phyloP scores from a whole-genome alignment of 2,113 vertebrate genomes.

The Etia nguti region DNA sequence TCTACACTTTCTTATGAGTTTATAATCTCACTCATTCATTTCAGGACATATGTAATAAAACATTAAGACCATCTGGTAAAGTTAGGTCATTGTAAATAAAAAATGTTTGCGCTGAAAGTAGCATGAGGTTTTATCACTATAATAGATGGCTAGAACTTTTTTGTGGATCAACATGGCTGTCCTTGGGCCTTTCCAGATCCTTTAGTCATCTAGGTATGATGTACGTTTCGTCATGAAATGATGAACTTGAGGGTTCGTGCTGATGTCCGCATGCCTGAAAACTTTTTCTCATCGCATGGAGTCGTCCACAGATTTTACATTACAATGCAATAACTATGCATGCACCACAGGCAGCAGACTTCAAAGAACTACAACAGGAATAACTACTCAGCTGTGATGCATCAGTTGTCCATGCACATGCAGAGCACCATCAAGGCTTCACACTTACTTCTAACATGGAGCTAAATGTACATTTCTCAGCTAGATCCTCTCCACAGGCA shows the following conservation, averaged over 20 bases:
- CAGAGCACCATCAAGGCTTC: not conserved
- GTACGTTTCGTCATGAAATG: not conserved
- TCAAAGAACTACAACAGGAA: not conserved
- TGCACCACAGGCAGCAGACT: not conserved
- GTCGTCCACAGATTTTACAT: not conserved
- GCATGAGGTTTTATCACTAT: not conserved
- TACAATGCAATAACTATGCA: not conserved
- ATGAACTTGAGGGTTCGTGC: not conserved
- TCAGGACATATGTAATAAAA: not conserved
- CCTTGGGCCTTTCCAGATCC: not conserved
- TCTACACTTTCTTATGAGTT: not conserved
- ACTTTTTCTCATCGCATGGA: too few relatives aligned
- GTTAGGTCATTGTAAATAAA: not conserved
- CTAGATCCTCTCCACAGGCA: not conserved
- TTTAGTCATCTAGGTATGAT: not conserved
- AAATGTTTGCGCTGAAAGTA: not conserved
- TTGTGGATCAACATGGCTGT: not conserved
- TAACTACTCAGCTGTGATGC: not conserved
- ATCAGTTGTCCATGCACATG: not conserved
- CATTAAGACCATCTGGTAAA: not conserved
- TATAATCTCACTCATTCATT: not conserved
- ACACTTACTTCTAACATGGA: not conserved
- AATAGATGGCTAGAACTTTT: not conserved
- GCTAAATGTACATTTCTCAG: not conserved
- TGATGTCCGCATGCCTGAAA: not conserved